Evolutionary conservation across 2,888 invertebrate species (phyloP).

Genomic region (Hirtodrosophila confusa): DNA sequence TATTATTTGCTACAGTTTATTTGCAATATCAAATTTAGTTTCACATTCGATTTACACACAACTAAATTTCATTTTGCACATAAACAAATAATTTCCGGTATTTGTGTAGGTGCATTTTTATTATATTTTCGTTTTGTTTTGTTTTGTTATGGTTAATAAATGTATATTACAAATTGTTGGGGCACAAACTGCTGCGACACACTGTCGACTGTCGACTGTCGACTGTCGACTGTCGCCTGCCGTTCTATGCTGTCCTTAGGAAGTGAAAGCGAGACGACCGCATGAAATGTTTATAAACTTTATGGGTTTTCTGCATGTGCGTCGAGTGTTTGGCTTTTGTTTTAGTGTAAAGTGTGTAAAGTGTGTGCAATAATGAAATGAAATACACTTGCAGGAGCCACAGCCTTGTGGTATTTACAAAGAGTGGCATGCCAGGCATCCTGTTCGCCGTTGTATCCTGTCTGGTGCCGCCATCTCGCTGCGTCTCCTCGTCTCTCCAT

Average conservation of each 20-base stretch:
- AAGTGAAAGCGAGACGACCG: too few species aligned
- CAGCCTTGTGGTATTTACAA: slow-evolving; percentile 60
- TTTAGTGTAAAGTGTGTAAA: slow-evolving; percentile 18
- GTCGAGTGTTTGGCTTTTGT: slow-evolving; percentile 20
- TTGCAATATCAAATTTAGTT: slow-evolving; percentile 31
- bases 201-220: slow-evolving; percentile 25
- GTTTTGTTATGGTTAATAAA: slow-evolving; percentile 23
- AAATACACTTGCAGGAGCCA: slow-evolving; percentile 36
- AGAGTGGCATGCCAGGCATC: slow-evolving; percentile 1
- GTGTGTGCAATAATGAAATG: slow-evolving; percentile 58
- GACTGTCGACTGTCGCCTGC: slow-evolving; percentile 11
- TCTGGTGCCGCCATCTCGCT: slow-evolving; percentile 3
- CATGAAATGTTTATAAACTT: slow-evolving; percentile 51
- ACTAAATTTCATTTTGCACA: slow-evolving; percentile 35
- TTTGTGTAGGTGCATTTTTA: background rate
- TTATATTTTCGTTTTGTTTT: slow-evolving; percentile 13
- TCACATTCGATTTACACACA: slow-evolving; percentile 9
- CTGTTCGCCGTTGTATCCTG: slow-evolving; percentile 1
- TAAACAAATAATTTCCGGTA: slow-evolving; percentile 16
- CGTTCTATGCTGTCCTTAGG: background rate
- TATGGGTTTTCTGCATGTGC: slow-evolving; percentile 33
- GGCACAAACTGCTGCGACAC: slow-evolving; percentile 23
- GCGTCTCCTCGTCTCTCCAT: slow-evolving; percentile 1
- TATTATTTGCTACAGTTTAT: slow-evolving; percentile 26
- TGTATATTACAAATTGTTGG: slow-evolving; percentile 38